Evolutionary conservation across 2,113 vertebrate genomes (phyloP).

Genomic region (Toxostoma redivivum): DNA sequence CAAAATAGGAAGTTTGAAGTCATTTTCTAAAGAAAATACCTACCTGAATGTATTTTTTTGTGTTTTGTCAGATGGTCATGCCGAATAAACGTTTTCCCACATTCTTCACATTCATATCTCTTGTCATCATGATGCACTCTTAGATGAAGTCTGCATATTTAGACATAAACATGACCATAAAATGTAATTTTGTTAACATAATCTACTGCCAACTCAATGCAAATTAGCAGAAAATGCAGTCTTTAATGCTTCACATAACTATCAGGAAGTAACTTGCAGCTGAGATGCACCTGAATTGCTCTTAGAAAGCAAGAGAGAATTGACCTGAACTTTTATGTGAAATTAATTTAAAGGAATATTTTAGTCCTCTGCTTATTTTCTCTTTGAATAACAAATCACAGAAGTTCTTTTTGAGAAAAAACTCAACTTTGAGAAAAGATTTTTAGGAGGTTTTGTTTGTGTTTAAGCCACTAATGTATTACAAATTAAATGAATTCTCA

Average conservation of each 20-base stretch:
- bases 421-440: background rate
- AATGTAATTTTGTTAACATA: background rate
- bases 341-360: background rate
- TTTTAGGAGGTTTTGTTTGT: background rate
- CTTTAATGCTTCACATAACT: background rate
- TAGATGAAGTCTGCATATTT: slow-evolving; percentile 84
- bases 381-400: background rate
- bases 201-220: background rate
- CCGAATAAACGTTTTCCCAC: slow-evolving; percentile 96
- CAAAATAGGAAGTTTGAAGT: background rate
- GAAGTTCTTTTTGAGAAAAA: background rate
- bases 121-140: slow-evolving; percentile 97
- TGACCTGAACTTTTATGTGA: background rate
- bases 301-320: background rate
- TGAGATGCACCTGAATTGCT: background rate
- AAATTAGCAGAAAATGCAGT: background rate
- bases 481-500: background rate
- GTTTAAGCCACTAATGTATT: background rate
- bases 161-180: background rate
- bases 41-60: slow-evolving; percentile 97
- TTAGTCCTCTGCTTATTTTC: background rate
- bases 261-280: background rate
- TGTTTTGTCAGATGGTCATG: slow-evolving; percentile 98
- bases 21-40: background rate
- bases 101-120: slow-evolving; percentile 96